Base-by-base conservation (phyloP, 2,888 invertebrate genomes). In the Danaus chrysippus region DNA sequence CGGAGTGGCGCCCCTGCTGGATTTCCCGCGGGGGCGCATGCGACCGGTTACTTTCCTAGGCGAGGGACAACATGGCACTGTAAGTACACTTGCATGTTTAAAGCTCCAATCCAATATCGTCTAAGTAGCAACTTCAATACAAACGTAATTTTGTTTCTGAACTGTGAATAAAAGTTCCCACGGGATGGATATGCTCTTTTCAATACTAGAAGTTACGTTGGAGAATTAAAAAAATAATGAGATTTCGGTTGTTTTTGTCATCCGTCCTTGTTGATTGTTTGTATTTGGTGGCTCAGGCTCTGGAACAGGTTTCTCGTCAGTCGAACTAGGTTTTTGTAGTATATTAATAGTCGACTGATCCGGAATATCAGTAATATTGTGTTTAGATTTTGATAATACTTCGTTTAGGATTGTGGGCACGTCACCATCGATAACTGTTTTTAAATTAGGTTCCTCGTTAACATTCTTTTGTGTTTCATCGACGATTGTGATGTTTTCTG, bases 61-160 rank as follows among this genome's bases (percentile, higher is more conserved):
- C 67, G 96, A 96, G 86, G 97, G 97, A 70, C 94, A 95, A 71
- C 96, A 96, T 82, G 97, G 97, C 78, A 95, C 95, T 93, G 97
- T 96, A 81, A 93, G 93, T 90, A 80, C 61, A 58, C 44, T 41
- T 57, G 46, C 49, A 15, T 10, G 17, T 49, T 49, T 17, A 49
- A 11, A 3, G 49, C 17, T 49, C 10, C n/a, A 10, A 49, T 10
- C 3, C 17, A 15, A 49, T 15, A 10, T 17, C 3, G 49, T 49
- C 13, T 46, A n/a, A 6, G 5, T 46, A 1, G 3, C 46, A 17
- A 10, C 9, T 17, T 49, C 23, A 34, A 34, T 34, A 34, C 23
- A 34, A 34, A 34, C 23, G 23, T 34, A 34, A 34, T 0, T 34
- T 34, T 6, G 23, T 34, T 34, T 34, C 23, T 34, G 6, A 34